Conservation (phyloP, 2,113 vertebrate species). For the Cebus imitator region DNA sequence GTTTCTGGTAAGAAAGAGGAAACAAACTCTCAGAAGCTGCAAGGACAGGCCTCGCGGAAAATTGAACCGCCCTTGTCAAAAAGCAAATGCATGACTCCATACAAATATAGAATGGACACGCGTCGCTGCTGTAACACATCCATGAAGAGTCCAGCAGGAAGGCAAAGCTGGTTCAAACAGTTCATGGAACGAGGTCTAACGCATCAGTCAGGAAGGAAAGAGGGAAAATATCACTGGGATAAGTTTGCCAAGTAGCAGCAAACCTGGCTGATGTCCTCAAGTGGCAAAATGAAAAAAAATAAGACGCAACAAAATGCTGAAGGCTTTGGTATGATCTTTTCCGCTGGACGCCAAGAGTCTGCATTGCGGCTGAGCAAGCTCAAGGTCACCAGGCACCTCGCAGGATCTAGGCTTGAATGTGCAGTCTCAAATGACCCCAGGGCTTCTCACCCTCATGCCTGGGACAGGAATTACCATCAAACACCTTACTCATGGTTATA, state of each 20-base stretch:
- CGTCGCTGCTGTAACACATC: neutral
- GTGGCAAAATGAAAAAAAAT: neutral
- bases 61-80: neutral
- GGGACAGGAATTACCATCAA: neutral
- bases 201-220: neutral
- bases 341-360: neutral
- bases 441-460: no score
- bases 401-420: neutral
- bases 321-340: neutral
- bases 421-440: neutral
- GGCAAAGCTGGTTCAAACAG: neutral
- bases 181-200: neutral
- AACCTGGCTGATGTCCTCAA: neutral
- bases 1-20: neutral
- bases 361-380: neutral
- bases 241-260: neutral
- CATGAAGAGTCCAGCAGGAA: neutral
- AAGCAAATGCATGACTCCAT: neutral
- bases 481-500: accelerated
- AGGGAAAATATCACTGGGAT: neutral
- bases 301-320: neutral
- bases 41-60: neutral
- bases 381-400: neutral
- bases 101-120: neutral
- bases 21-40: neutral